Conservation (phyloP, 2,797 vertebrate species). For the Dallia pectoralis region DNA sequence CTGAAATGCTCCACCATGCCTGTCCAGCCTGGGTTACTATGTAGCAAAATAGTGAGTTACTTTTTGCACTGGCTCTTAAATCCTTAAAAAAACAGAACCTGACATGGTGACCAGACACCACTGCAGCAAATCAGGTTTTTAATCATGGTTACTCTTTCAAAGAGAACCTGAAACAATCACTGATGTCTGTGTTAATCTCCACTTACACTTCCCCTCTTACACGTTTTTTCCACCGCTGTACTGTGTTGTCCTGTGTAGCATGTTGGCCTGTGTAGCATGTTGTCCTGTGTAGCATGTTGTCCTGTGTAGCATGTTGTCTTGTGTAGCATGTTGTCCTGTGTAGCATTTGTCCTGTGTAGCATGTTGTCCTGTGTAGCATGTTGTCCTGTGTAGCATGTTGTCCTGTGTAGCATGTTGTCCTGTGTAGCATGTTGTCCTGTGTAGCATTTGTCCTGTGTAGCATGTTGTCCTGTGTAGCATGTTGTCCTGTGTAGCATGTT, state of each 20-base stretch:
- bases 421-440: no score
- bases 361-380: no score
- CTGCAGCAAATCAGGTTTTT: neutral
- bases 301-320: slow-evolving; percentile 15
- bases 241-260: no score
- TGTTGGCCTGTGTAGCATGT: no score
- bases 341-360: no score
- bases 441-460: no score
- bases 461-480: no score
- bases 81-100: neutral
- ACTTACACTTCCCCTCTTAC: slow-evolving; percentile 8
- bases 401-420: no score
- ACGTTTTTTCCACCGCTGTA: slow-evolving; percentile 20
- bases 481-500: no score
- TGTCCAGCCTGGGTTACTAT: neutral
- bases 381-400: no score
- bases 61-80: slow-evolving; percentile 26
- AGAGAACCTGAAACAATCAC: neutral
- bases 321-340: no score
- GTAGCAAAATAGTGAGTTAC: slow-evolving; percentile 21
- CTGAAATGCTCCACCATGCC: neutral
- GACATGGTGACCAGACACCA: neutral
- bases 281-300: no score
- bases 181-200: slow-evolving; percentile 3
- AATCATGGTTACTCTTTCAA: neutral